Evolutionary conservation across 2,888 invertebrate species (phyloP).

Genomic region (Microctonus aethiopoides): DNA sequence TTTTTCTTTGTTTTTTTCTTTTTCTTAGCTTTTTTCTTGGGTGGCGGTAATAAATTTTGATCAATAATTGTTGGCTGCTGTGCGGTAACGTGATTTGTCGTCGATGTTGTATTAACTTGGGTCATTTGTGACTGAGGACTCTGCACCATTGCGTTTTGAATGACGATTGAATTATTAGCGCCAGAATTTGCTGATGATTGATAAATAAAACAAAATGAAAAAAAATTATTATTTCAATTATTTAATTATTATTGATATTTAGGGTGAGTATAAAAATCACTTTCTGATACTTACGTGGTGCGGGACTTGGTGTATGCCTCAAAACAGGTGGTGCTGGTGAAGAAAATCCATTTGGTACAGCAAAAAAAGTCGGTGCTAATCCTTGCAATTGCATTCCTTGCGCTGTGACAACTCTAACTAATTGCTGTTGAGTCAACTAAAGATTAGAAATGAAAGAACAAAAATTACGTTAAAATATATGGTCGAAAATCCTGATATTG

Average conservation of each 20-base stretch:
- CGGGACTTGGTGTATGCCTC: constrained; percentile 47
- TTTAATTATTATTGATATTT: not conserved
- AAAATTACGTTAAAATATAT: too few species aligned
- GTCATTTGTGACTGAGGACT: constrained; percentile 61
- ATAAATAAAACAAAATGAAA: constrained; percentile 25
- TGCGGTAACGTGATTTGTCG: constrained; percentile 37
- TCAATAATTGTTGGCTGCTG: constrained; percentile 54
- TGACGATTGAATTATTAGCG: constrained; percentile 61
- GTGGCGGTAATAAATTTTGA: constrained; percentile 66
- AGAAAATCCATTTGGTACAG: constrained; percentile 65
- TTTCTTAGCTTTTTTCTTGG: constrained; percentile 70
- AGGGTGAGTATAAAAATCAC: not conserved
- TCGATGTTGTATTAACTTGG: constrained; percentile 48
- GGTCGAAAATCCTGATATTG: too few species aligned
- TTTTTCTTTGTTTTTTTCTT: constrained; percentile 70
- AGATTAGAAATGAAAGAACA: constrained; percentile 39
- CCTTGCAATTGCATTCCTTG: constrained; percentile 73
- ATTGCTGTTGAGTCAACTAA: constrained; percentile 69
- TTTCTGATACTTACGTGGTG: constrained; percentile 56
- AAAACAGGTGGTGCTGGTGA: constrained; percentile 55
- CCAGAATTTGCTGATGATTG: constrained; percentile 55
- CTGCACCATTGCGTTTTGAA: constrained; percentile 65
- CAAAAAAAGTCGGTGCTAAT: constrained; percentile 64
- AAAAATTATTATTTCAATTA: constrained; percentile 1
- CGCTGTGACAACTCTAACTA: constrained; percentile 73